Evolutionary conservation across 1,140 invertebrate genomes (phyloP), one percentile per base, ranked within the genome.

Genomic region (Cotesia glomerata): DNA sequence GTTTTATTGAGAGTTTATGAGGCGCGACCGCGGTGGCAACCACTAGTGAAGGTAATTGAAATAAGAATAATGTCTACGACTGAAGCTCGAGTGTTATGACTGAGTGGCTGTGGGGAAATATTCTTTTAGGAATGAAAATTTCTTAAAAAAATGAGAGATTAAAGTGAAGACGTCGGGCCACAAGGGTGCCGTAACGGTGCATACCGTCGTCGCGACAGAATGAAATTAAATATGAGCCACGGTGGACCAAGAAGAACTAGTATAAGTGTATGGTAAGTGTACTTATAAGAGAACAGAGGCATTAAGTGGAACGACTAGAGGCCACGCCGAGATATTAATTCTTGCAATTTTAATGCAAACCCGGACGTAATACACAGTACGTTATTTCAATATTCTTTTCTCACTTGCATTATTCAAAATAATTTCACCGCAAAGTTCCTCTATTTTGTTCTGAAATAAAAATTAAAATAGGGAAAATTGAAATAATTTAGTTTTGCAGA

Each of bases 81-180:
- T 65, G 26, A 26, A 26, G 26, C 26, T 26, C 18, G 36, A 0
- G 9, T 67, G 39, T 51, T 9, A 8, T 18, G 51, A 39, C 39
- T 45, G 39, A 45, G 39, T 45, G 11, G 39, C 1, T 45, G 39
- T 45, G 39, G 39, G 39, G 39, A 9, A 11, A 45, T 45, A 45
- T 9, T 11, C 7, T 45, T 45, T 9, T 45, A 11, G 3, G 39
- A 45, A 77, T 79, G 77, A 81, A 74, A 77, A 70, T 77, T 26
- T 26, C 26, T 26, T 26, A 26, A 77, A 69, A 64, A 85, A 84
- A 78, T 85, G 85, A 84, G 81, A 80, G 84, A 86, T 84, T 79
- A 79, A 85, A 79, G 84, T 80, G 76, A 81, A 80, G 79, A 84
- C 82, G 80, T 84, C 81, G 34, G 59, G 74, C 75, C 79, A 74